phyloP scores from a whole-genome alignment of 2,113 vertebrate genomes.

The Coryphaenoides rupestris region DNA sequence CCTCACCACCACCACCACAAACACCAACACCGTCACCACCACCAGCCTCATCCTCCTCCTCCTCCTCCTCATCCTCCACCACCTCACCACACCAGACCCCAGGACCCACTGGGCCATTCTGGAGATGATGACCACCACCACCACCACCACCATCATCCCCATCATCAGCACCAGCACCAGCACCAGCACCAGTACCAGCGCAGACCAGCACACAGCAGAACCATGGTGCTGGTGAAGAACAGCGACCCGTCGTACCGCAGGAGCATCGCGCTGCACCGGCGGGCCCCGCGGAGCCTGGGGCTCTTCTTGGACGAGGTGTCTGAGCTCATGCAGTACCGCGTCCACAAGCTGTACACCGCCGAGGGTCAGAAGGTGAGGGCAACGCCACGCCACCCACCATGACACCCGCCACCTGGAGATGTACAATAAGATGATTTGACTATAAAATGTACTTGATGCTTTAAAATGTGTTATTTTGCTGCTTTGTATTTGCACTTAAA shows the following conservation, averaged over 20 bases:
- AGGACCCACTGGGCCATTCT: constrained; percentile 25
- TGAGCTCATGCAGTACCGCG: constrained; percentile 81
- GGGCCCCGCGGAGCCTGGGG: constrained; percentile 73
- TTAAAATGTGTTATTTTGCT: too few species aligned
- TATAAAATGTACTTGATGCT: too few species aligned
- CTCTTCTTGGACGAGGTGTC: constrained; percentile 86
- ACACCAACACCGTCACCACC: too few species aligned
- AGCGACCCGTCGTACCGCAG: constrained; percentile 76
- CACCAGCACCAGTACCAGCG: too few species aligned
- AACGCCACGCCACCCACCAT: background rate
- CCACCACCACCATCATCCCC: constrained; percentile 46
- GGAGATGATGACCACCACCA: constrained; percentile 19
- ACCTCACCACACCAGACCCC: constrained; percentile 9
- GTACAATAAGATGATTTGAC: background rate
- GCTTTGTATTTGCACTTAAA: too few species aligned
- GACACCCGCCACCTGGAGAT: background rate
- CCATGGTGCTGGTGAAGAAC: constrained; percentile 83
- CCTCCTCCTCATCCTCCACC: too few species aligned
- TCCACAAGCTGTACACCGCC: constrained; percentile 82
- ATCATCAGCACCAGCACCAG: constrained; percentile 47
- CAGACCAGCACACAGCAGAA: constrained; percentile 67
- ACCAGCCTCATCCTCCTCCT: constrained; percentile 42
- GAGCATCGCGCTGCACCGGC: constrained; percentile 77
- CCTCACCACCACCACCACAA: too few species aligned
- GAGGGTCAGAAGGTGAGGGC: constrained; percentile 85